Evolutionary conservation across 1,140 invertebrate species (phyloP), one percentile per base, ranked within the genome.

Genomic region (Hycleus phaleratus): DNA sequence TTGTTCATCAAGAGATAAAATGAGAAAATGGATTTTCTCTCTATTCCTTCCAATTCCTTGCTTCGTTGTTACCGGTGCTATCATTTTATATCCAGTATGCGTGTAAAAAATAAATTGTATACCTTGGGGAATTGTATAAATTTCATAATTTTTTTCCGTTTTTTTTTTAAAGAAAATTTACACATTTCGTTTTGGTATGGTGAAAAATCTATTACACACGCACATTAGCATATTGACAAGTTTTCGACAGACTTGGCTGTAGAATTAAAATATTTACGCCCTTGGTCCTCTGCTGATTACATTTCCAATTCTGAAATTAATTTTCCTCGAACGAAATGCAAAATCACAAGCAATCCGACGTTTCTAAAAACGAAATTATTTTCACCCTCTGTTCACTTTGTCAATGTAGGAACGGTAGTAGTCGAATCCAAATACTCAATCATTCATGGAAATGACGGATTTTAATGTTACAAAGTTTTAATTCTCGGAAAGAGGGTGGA

Each of bases 1-100:
- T 73, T 73, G 71, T 73, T 73, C 71, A 73, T 73, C 70, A 68
- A 68, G 68, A 73, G 70, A 71, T 73, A 72, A 72, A 72, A 73
- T 71, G 71, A 70, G 71, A 71, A 73, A 70, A 68, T 72, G 71
- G 68, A 73, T 73, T 71, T 68, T 67, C 63, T 62, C 50, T 59
- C 42, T 55, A 54, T 53, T 60, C 42, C 50, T 58, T 48, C 46
- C 58, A 39, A 44, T 49, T 53, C 50, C 49, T 61, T 51, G 59
- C 53, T 61, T 53, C 53, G 47, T 43, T 52, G 49, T 61, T 32
- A 32, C 32, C 32, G 32, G 32, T 32, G 32, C 32, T 32, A 32
- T 32, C 32, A 32, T 32, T 61, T 61, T 61, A 61, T 61, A 47
- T 42, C 40, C 40, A 32, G n/a, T 32, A 32, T 7, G 32, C 4